Conservation (phyloP, 2,797 vertebrate species). For the Helostoma temminkii region DNA sequence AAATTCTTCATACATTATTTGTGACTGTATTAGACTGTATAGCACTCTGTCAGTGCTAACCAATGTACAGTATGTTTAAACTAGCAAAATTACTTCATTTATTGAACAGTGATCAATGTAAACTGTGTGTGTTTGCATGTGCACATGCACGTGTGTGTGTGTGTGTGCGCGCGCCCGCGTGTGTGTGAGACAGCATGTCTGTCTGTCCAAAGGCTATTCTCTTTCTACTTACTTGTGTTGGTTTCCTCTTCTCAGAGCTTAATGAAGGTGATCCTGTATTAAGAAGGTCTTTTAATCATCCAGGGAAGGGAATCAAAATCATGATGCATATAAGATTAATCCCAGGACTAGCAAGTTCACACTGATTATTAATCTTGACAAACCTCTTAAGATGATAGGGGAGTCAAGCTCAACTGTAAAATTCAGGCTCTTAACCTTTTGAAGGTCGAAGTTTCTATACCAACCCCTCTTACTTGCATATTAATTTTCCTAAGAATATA, state of each 20-base stretch:
- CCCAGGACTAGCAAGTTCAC: constrained; percentile 10
- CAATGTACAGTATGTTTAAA: constrained; percentile 5
- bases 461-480: constrained; percentile 22
- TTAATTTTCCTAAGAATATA: constrained; percentile 26
- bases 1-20: constrained; percentile 15
- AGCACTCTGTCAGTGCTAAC: constrained; percentile 2
- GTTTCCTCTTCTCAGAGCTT: background rate
- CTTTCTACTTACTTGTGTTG: background rate
- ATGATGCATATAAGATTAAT: constrained; percentile 22
- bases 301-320: constrained; percentile 20
- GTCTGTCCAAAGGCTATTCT: no score
- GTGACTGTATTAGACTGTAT: constrained; percentile 5
- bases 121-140: background rate
- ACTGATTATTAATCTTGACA: constrained; percentile 13
- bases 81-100: constrained; percentile 11
- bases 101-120: background rate
- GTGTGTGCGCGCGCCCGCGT: no score
- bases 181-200: no score
- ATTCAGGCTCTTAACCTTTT: constrained; percentile 22
- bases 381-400: constrained; percentile 12
- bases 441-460: constrained; percentile 19
- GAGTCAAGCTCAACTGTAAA: constrained; percentile 11
- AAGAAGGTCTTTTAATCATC: constrained; percentile 27
- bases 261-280: constrained; percentile 5
- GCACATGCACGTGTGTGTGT: no score